Conservation (phyloP, 2,888 invertebrate genomes). For the Hyalella azteca region DNA sequence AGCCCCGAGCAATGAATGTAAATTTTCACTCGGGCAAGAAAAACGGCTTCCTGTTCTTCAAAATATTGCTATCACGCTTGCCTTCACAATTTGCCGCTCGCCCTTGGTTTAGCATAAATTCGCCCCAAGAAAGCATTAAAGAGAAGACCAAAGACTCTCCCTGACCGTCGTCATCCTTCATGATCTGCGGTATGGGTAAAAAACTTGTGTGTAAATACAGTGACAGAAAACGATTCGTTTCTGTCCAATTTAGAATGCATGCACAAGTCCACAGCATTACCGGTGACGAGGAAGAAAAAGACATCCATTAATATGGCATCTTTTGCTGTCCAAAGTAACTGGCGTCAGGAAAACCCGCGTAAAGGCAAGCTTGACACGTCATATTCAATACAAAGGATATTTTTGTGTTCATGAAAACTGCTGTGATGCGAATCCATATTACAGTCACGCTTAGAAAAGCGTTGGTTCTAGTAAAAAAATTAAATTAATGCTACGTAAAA, state of each 20-base stretch:
- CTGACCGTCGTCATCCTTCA: background rate
- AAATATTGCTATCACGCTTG: conserved; percentile 23
- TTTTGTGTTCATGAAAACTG: too few relatives aligned
- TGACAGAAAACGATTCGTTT: background rate
- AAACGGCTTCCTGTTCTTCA: conserved; percentile 27
- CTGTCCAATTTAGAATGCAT: background rate
- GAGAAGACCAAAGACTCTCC: background rate
- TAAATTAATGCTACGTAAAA: too few relatives aligned
- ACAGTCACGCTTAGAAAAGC: too few relatives aligned
- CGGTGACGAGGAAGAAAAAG: too few relatives aligned
- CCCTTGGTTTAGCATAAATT: background rate
- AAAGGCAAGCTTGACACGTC: too few relatives aligned
- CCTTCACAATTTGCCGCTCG: conserved; percentile 13
- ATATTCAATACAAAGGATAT: too few relatives aligned
- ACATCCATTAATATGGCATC: too few relatives aligned
- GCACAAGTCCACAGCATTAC: background rate
- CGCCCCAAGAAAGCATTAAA: background rate
- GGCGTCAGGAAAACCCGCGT: too few relatives aligned
- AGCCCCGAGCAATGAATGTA: conserved; percentile 23
- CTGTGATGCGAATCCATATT: too few relatives aligned
- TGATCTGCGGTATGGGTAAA: background rate
- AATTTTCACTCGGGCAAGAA: conserved; percentile 17
- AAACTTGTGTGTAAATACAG: background rate
- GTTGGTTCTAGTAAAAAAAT: too few relatives aligned
- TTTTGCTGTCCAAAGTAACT: too few relatives aligned